phyloP scores from a whole-genome alignment of 2,888 invertebrate species.

The Ornithoptera priamus region DNA sequence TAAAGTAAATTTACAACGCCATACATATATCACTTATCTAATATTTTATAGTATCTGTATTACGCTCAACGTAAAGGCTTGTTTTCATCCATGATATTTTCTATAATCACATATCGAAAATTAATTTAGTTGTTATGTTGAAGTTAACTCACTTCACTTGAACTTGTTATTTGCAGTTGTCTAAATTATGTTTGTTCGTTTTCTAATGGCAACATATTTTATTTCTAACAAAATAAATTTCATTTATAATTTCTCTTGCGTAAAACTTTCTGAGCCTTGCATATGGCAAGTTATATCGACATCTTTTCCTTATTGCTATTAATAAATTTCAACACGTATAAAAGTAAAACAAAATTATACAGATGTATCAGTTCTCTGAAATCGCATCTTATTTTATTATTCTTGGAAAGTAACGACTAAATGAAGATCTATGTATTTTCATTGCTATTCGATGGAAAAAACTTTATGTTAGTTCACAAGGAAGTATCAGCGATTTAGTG shows the following conservation, averaged over 20 bases:
- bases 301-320: slow-evolving; percentile 1
- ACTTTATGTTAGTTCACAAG: slow-evolving; percentile 9
- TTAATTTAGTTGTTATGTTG: not conserved
- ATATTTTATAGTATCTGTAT: slow-evolving; percentile 30
- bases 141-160: not conserved
- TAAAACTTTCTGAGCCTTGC: not conserved
- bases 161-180: not conserved
- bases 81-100: not conserved
- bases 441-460: slow-evolving; percentile 20
- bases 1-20: slow-evolving; percentile 17
- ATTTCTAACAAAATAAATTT: too few relatives aligned
- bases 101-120: slow-evolving; percentile 39
- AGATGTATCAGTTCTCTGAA: slow-evolving; percentile 19
- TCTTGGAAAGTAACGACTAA: slow-evolving; percentile 25
- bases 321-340: not conserved
- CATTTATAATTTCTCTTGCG: not conserved
- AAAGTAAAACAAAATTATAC: slow-evolving; percentile 17
- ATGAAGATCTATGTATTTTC: slow-evolving; percentile 25
- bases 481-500: slow-evolving; percentile 12
- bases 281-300: not conserved
- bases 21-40: slow-evolving; percentile 15
- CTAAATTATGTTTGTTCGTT: too few relatives aligned
- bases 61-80: not conserved
- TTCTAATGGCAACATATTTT: not conserved
- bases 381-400: slow-evolving; percentile 26